Conservation (phyloP, 2,888 invertebrate genomes). For the Pecten maximus region DNA sequence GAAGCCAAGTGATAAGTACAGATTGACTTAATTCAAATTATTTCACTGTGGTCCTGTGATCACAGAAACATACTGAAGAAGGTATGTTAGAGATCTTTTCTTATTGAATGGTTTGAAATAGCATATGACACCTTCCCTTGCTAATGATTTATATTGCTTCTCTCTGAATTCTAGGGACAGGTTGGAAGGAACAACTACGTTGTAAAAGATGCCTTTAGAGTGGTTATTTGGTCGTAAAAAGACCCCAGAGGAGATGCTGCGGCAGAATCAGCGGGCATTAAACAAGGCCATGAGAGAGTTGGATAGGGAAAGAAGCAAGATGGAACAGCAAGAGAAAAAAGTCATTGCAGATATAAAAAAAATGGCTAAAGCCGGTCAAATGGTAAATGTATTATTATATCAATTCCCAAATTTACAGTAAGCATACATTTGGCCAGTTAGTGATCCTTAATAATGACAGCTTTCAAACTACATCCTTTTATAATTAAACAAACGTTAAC, state of each 20-base stretch:
- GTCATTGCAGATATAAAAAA: conserved; percentile 99
- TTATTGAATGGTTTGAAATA: too few relatives aligned
- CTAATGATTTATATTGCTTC: neutral
- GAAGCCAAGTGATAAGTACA: too few relatives aligned
- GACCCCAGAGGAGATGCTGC: conserved; percentile 98
- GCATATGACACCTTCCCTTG: too few relatives aligned
- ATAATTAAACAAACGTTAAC: too few relatives aligned
- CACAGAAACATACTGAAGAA: too few relatives aligned
- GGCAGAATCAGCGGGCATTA: conserved; percentile 98
- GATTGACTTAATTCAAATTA: too few relatives aligned
- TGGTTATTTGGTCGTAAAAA: conserved; percentile 95
- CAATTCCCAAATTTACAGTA: neutral
- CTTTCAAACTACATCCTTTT: too few relatives aligned
- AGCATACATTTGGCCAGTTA: too few relatives aligned
- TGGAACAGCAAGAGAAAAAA: conserved; percentile 99
- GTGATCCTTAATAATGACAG: too few relatives aligned
- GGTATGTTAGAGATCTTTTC: too few relatives aligned
- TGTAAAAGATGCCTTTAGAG: conserved; percentile 80
- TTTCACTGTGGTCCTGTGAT: too few relatives aligned
- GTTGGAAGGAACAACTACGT: neutral
- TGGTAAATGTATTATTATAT: conserved; percentile 89
- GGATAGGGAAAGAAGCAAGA: conserved; percentile 93
- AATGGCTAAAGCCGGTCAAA: conserved; percentile 99
- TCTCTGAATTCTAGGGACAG: neutral
- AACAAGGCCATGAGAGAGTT: conserved; percentile 99